Evolutionary conservation across 2,888 invertebrate species (phyloP).

Genomic region (Opisthograptis luteolata): DNA sequence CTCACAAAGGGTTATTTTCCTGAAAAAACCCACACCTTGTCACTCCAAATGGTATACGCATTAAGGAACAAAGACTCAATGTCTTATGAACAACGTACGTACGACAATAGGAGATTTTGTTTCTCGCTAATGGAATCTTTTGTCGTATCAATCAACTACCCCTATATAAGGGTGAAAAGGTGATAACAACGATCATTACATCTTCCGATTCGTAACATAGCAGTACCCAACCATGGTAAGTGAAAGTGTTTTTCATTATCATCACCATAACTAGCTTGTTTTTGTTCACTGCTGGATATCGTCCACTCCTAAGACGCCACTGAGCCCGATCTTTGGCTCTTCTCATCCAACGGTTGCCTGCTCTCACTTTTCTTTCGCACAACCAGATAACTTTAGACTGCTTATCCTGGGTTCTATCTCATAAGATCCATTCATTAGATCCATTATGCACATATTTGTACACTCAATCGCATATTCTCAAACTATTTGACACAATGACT

Average conservation of each 20-base stretch:
- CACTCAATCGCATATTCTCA: too few relatives aligned
- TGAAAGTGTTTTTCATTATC: not conserved
- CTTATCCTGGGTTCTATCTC: too few relatives aligned
- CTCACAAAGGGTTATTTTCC: not conserved
- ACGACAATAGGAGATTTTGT: constrained; percentile 40
- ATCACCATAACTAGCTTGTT: not conserved
- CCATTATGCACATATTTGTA: too few relatives aligned
- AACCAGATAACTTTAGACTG: too few relatives aligned
- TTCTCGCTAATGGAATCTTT: constrained; percentile 66
- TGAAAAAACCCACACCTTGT: constrained; percentile 7
- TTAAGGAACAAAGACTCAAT: constrained; percentile 33
- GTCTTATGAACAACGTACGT: constrained; percentile 40
- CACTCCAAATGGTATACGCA: constrained; percentile 21
- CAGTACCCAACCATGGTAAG: constrained; percentile 63
- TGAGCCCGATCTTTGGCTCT: too few relatives aligned
- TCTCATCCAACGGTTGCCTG: too few relatives aligned
- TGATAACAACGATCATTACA: constrained; percentile 43
- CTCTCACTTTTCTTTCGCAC: too few relatives aligned
- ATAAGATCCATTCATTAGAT: too few relatives aligned
- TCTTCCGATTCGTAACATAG: constrained; percentile 31
- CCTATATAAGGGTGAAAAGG: constrained; percentile 61
- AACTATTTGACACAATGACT: too few relatives aligned
- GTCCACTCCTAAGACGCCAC: too few relatives aligned
- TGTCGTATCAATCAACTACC: constrained; percentile 60
- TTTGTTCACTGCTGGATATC: too few relatives aligned